These are phyloP conservation scores for Chironomus striatipennis DNA, from an alignment of 1,140 invertebrate species.

Conservation along the genomic window DNA sequence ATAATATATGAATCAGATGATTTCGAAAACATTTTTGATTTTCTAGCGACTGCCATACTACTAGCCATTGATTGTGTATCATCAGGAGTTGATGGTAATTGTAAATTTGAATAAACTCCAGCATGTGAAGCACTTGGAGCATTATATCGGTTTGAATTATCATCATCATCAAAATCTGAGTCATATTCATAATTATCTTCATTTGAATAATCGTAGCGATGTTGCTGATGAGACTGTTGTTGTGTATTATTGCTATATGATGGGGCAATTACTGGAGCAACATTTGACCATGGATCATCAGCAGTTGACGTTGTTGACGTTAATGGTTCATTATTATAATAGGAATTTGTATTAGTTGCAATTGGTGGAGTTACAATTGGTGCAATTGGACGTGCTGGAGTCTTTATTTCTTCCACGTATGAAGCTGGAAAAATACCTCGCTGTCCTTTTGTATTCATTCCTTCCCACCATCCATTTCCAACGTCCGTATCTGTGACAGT, in stretches of 20 bases:
- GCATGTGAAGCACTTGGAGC: slow-evolving; percentile 38
- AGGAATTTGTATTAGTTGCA: slow-evolving; percentile 29
- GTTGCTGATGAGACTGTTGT: slow-evolving; percentile 32
- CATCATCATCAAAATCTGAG: slow-evolving; percentile 84
- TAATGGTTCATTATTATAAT: background rate
- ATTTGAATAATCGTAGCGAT: slow-evolving; percentile 41
- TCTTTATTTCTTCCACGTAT: slow-evolving; percentile 45
- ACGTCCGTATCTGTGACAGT: slow-evolving; percentile 82
- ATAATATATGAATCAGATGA: slow-evolving; percentile 68
- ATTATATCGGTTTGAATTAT: slow-evolving; percentile 45
- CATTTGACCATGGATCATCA: background rate
- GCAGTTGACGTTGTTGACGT: slow-evolving; percentile 24
- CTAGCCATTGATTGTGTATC: slow-evolving; percentile 33
- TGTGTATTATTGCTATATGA: background rate
- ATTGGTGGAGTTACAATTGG: slow-evolving; percentile 42
- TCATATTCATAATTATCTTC: slow-evolving; percentile 59
- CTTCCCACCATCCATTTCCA: slow-evolving; percentile 95
- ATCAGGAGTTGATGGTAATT: slow-evolving; percentile 36
- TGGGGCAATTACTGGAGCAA: background rate
- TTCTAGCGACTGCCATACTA: slow-evolving; percentile 49
- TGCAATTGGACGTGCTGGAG: slow-evolving; percentile 36
- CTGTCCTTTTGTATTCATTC: slow-evolving; percentile 64
- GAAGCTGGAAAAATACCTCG: slow-evolving; percentile 87
- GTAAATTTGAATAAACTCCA: slow-evolving; percentile 37
- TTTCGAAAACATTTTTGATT: slow-evolving; percentile 78